These are phyloP conservation scores for Lerista edwardsae DNA, from an alignment of 2,797 vertebrate genomes.

Conservation along the genomic window DNA sequence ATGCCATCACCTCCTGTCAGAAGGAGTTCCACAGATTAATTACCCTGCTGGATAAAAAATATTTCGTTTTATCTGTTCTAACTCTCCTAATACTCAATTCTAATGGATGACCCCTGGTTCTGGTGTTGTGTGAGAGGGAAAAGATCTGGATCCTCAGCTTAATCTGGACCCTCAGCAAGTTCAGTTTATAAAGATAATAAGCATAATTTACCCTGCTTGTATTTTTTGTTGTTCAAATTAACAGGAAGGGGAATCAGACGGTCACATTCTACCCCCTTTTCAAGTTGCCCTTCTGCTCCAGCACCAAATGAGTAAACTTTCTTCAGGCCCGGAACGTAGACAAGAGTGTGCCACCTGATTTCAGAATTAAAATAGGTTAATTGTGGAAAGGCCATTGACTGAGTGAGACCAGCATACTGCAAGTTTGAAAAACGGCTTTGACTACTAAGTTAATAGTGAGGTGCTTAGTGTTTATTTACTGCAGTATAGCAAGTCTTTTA, in stretches of 20 bases:
- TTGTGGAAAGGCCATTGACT: neutral
- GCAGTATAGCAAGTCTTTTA: neutral
- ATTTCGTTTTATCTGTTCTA: too few species aligned
- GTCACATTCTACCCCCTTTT: conserved; percentile 62
- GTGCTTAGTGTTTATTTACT: neutral
- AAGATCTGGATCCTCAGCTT: too few species aligned
- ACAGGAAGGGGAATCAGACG: conserved; percentile 80
- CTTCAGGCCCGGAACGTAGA: conserved; percentile 75
- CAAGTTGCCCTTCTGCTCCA: conserved; percentile 77
- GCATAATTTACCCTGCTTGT: conserved; percentile 20
- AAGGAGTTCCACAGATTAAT: too few species aligned
- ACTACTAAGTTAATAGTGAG: too few species aligned
- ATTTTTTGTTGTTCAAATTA: conserved; percentile 39
- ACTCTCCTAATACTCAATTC: too few species aligned
- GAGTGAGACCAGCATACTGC: neutral
- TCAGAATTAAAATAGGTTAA: conserved; percentile 30
- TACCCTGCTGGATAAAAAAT: too few species aligned
- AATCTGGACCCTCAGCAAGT: neutral
- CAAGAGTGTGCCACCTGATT: conserved; percentile 82
- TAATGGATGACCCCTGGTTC: too few species aligned
- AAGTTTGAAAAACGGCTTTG: neutral
- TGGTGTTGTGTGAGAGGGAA: too few species aligned
- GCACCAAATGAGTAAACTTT: conserved; percentile 83
- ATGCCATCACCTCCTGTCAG: too few species aligned
- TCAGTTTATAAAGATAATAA: neutral